Base-by-base conservation (phyloP, 1,140 invertebrate genomes). In the Vollenhovia emeryi region DNA sequence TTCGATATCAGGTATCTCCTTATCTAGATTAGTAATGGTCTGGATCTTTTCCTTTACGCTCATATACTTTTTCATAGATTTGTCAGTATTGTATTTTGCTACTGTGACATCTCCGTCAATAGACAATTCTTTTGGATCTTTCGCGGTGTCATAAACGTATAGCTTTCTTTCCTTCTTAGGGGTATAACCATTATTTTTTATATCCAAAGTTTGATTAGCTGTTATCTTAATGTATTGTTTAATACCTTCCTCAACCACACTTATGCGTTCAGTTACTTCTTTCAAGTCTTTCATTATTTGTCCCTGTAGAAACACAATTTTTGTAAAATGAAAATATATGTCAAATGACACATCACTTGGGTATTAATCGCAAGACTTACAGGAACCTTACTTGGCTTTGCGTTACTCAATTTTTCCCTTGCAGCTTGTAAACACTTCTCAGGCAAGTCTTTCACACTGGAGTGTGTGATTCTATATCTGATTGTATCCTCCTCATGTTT, bases 41-140 rank as follows among this genome's bases (percentile, higher is more conserved):
- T 93, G 91, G n/a, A 95, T 95, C 89, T 95, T 95, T 90, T 95
- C 94, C 59, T 95, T 95, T 0, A 95, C 93, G 76, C 93, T 95
- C 24, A 90, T 82, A 88, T 94, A 94, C 71, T 92, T 94, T 82
- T 84, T 90, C 13, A 55, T 43, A 69, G 71, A 75, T 71, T 66
- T 87, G 13, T 7, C 43, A 48, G 4, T 30, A 7, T 84, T 7
- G 6, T 71, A 36, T 73, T 79, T 9, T 33, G 33, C 40, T 21
- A 3, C 21, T 52, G 27, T 9, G 8, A 50, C 9, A 30, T 89
- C 24, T 48, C 68, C 50, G 15, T 76, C 55, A 45, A 82, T 30
- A 43, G 78, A 7, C 30, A 94, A 40, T 91, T 94, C 93, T 82
- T 89, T 93, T 15, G 94, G 92, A 91, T 95, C 94, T 89, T 95